Base-by-base conservation (phyloP, 1,140 invertebrate species). In the Drosophila paulistorum region DNA sequence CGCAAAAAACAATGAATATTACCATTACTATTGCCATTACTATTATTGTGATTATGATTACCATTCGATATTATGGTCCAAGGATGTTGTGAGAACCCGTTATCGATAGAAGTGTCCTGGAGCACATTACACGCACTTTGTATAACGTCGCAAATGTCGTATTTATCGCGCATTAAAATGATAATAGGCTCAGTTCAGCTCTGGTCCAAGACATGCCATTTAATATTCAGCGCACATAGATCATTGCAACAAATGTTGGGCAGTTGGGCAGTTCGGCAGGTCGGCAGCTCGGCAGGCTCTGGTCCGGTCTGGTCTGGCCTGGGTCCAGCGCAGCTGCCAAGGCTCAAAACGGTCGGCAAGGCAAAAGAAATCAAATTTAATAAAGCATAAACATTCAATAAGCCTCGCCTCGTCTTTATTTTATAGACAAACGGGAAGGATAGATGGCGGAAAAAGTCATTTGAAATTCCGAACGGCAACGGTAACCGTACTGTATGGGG, bases 161-260 rank as follows among this genome's bases (percentile, higher is more conserved):
- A 90, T 90, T 90, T 90, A 90, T 86, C 81, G 81, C 68, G 84
- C 90, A 91, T 91, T 91, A 91, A 91, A 91, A 91, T 91, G 89
- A 90, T 91, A 91, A 91, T 91, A 72, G 54, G 71, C 65, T 39
- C 17, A 26, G 60, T 45, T 55, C 60, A 26, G 39, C 20, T 35
- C 33, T 37, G 55, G 39, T 14, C 55, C 60, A 45, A 10, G 33
- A 48, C 35, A 55, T 48, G 68, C 54, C 82, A 73, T 84, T 90
- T 90, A 90, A 90, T 90, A 90, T 90, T 90, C 87, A 82, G 59
- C 83, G 74, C 87, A 91, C 87, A 91, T 90, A 91, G 90, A 91
- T 90, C 87, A 90, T 90, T 87, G 79, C 79, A 82, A 83, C 79
- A 87, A 90, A 90, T 90, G 85, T 82, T 75, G 73, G 30, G 72